phyloP scores from a whole-genome alignment of 2,797 vertebrate genomes.

The Cuculus canorus region DNA sequence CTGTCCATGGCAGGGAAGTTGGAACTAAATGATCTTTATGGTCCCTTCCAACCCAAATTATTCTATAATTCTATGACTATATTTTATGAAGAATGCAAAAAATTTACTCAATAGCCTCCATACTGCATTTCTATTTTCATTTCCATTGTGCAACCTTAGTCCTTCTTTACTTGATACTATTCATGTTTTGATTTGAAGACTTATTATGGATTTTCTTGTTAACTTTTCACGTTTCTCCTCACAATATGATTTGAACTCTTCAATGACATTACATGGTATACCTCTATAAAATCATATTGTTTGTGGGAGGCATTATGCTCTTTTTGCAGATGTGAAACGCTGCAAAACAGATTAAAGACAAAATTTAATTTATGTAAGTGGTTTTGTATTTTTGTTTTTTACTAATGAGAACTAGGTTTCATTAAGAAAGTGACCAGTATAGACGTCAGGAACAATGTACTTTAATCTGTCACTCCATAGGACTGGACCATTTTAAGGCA shows the following conservation, averaged over 20 bases:
- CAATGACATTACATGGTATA: neutral
- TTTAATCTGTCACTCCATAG: neutral
- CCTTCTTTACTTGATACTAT: neutral
- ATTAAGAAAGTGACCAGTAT: neutral
- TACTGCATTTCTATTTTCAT: neutral
- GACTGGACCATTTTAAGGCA: neutral
- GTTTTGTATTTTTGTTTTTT: neutral
- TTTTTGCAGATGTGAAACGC: neutral
- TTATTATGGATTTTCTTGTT: neutral
- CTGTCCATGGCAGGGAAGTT: too few relatives aligned
- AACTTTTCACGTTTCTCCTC: neutral
- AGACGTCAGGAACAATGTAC: neutral
- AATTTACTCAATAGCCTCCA: neutral
- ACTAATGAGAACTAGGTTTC: neutral
- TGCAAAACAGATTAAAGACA: neutral
- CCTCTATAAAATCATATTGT: neutral
- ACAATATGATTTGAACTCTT: neutral
- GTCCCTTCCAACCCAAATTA: too few relatives aligned
- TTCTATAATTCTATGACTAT: too few relatives aligned
- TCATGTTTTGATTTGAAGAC: neutral
- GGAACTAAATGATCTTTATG: too few relatives aligned
- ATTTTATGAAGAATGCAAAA: constrained; percentile 30
- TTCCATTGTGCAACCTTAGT: neutral
- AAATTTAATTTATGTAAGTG: neutral
- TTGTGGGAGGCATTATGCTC: neutral